phyloP scores from a whole-genome alignment of 2,113 vertebrate genomes.

The Corythaixoides concolor region DNA sequence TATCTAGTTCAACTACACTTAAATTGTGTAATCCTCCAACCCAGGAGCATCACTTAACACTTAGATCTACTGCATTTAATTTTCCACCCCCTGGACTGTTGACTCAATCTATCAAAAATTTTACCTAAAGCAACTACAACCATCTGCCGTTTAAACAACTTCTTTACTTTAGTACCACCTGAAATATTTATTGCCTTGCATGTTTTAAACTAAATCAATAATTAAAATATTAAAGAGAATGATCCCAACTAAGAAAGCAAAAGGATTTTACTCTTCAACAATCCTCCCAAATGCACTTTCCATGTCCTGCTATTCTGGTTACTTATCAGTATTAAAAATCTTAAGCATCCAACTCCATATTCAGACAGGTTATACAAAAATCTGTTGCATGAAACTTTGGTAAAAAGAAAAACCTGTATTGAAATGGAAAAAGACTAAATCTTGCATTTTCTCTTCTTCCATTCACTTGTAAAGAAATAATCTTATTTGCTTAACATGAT shows the following conservation, averaged over 20 bases:
- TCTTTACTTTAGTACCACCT: neutral
- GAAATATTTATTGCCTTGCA: conserved; percentile 33
- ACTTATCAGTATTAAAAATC: neutral
- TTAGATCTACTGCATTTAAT: neutral
- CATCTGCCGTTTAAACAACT: neutral
- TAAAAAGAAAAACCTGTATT: neutral
- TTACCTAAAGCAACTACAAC: neutral
- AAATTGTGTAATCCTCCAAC: neutral
- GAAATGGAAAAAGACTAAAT: neutral
- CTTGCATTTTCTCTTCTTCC: neutral
- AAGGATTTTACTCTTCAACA: neutral
- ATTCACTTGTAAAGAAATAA: neutral
- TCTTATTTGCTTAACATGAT: neutral
- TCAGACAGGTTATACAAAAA: neutral
- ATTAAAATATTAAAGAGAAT: conserved; percentile 14
- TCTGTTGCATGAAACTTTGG: neutral
- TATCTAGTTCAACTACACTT: neutral
- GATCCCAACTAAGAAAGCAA: neutral
- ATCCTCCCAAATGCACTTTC: neutral
- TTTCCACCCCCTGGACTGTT: neutral
- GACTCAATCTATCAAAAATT: neutral
- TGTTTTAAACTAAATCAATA: conserved; percentile 14
- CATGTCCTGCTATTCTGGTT: neutral
- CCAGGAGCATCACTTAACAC: neutral
- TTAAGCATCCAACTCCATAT: neutral